Evolutionary conservation across 2,888 invertebrate genomes (phyloP).

Genomic region (Punctoribates punctum): DNA sequence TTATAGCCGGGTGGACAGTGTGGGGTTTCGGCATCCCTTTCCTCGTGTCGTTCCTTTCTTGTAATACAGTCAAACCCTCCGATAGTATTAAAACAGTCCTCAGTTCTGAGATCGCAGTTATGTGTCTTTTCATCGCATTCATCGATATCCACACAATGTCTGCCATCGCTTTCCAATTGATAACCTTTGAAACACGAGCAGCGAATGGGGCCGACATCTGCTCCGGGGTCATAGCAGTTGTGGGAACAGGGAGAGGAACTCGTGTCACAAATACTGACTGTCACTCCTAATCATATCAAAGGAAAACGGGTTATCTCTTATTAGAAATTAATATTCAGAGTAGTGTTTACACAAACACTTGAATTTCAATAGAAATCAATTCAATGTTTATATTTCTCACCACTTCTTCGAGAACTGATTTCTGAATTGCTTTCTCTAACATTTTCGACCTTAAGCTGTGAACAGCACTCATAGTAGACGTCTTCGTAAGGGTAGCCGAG

Average conservation of each 20-base stretch:
- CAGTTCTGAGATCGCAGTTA: constrained; percentile 52
- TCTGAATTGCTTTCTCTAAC: background rate
- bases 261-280: constrained; percentile 32
- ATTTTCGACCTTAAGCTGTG: background rate
- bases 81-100: constrained; percentile 50
- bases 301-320: background rate
- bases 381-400: background rate
- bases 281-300: background rate
- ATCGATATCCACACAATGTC: constrained; percentile 60
- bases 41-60: background rate
- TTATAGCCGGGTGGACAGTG: constrained; percentile 52
- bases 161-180: constrained; percentile 61
- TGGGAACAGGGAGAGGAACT: constrained; percentile 38
- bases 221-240: constrained; percentile 35
- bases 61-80: constrained; percentile 50
- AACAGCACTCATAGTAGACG: constrained; percentile 32
- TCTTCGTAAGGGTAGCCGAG: constrained; percentile 23
- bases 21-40: background rate
- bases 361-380: background rate
- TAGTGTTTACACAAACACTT: too few relatives aligned
- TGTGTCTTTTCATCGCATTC: constrained; percentile 63
- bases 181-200: constrained; percentile 71
- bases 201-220: constrained; percentile 52
- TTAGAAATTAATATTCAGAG: background rate
- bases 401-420: constrained; percentile 8